Evolutionary conservation across 2,113 vertebrate genomes (phyloP).

Genomic region (Bucco capensis): DNA sequence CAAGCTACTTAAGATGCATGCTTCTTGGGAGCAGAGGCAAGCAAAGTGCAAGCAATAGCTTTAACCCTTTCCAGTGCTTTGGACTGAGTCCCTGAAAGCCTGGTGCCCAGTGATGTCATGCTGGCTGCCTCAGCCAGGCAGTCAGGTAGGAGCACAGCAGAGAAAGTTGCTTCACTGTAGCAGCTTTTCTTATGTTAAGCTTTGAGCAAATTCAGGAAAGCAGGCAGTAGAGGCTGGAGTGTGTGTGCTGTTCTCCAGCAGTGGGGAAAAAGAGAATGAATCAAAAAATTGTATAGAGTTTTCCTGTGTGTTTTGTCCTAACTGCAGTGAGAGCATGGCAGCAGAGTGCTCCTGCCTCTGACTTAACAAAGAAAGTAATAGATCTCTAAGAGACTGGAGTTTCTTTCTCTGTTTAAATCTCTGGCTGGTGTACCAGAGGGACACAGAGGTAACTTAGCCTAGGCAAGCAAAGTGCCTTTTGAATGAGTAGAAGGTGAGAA

Average conservation of each 20-base stretch:
- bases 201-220: neutral
- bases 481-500: neutral
- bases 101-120: neutral
- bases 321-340: neutral
- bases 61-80: conserved; percentile 42
- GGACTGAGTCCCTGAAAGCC: neutral
- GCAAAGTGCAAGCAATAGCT: neutral
- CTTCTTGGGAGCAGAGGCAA: neutral
- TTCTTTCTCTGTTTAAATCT: neutral
- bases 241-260: neutral
- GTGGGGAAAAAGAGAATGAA: neutral
- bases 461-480: neutral
- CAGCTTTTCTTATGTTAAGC: neutral
- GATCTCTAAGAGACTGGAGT: neutral
- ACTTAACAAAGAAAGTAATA: neutral
- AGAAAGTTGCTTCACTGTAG: neutral
- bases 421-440: neutral
- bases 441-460: neutral
- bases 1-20: conserved; percentile 55
- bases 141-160: neutral
- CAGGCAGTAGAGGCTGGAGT: neutral
- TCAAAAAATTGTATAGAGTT: neutral
- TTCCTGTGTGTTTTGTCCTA: neutral
- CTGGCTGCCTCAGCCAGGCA: neutral
- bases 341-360: neutral